Conservation (phyloP, 30 jellyfish, hydroid and myxozoan genomes). For the Hydractinia echinata region DNA sequence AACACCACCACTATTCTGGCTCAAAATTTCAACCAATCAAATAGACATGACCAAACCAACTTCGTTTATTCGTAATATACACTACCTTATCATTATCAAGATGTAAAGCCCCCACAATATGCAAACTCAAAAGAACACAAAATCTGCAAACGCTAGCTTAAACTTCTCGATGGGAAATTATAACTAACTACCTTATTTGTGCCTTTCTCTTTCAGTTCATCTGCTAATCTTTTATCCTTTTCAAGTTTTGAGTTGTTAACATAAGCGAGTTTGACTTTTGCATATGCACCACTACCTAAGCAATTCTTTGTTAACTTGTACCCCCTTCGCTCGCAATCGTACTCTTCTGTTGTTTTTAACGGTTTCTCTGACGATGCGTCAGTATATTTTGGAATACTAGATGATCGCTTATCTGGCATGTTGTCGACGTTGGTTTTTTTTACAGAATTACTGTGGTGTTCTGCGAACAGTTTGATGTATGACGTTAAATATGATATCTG, state of each 20-base stretch:
- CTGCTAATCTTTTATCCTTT: constrained; percentile 52
- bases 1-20: no score
- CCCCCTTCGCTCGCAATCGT: constrained; percentile 89
- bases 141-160: no score
- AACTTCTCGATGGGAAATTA: no score
- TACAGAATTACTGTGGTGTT: no score
- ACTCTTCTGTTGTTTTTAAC: constrained; percentile 66
- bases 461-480: no score
- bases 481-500: no score
- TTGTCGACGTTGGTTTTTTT: neutral
- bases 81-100: no score
- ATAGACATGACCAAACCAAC: no score
- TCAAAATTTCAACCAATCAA: no score
- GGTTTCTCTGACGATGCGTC: constrained; percentile 62
- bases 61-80: no score
- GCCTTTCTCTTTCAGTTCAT: constrained; percentile 52
- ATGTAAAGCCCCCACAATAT: no score
- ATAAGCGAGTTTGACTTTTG: constrained; percentile 77
- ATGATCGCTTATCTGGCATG: constrained; percentile 34
- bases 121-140: no score
- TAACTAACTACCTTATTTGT: constrained; percentile 52
- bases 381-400: constrained; percentile 50
- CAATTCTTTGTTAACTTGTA: constrained; percentile 54
- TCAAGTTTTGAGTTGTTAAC: constrained; percentile 66
- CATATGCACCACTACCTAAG: constrained; percentile 90